Base-by-base conservation (phyloP, 1,140 invertebrate genomes). In the Drosophila ohnishii region DNA sequence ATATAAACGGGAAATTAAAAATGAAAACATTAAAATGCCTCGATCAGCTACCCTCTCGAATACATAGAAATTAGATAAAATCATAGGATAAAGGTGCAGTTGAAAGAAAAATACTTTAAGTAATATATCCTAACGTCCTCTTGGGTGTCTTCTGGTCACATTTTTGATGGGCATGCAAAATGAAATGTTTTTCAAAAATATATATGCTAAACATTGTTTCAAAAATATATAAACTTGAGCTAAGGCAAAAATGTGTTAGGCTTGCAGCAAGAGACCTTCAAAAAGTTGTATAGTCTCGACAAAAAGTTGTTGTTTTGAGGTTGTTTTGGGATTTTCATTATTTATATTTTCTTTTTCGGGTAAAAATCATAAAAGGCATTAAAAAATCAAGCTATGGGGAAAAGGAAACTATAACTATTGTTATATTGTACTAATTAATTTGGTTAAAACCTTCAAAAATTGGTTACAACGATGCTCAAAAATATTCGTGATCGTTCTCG, bases 391-490 rank as follows among this genome's bases (percentile, higher is more conserved):
- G 53, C 57, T 76, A 71, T 65, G 74, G 56, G 30, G 22, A 50
- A 30, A 66, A 51, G 50, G 28, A 55, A 51, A 55, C 34, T 63
- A 40, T 30, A 64, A 45, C 48, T 61, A 35, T 56, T 58, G 16
- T 60, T 25, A 50, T 32, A 64, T 50, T 53, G 11, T 42, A 35
- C 40, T n/a, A 47, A n/a, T 62, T 45, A 39, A 39, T 1, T 47
- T 48, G 53, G 42, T 39, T 55, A 45, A 42, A 60, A 65, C 69
- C 75, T 62, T 82, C 57, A 86, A 86, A 86, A 87, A 60, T 59
- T 42, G 45, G 62, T 62, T 44, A 69, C 83, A 90, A 90, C 89
- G 89, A 90, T 90, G 73, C 81, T 87, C 85, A 90, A 90, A 90
- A 90, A 90, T 88, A 75, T 69, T 59, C 67, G 56, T 90, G 82